Base-by-base conservation (phyloP, 1,140 invertebrate genomes). In the Thaumatotibia leucotreta region DNA sequence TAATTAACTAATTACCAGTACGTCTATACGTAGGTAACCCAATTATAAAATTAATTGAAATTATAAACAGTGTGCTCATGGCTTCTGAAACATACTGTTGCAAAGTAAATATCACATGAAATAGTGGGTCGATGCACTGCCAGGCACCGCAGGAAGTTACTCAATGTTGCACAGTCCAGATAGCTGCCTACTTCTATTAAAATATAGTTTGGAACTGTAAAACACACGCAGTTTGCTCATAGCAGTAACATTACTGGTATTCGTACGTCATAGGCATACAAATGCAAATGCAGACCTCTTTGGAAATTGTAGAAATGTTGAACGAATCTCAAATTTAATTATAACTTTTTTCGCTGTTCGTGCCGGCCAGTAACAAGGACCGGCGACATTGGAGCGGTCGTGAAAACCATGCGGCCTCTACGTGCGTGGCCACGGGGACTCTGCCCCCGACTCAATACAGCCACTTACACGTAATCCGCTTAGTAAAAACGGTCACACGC, bases 131-230 rank as follows among this genome's bases (percentile, higher is more conserved):
- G 66, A 74, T 72, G 72, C 58, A 70, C 72, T 76, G 67, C 52
- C 45, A 64, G 64, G 54, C 74, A 69, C 61, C 69, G 63, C 78
- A 80, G 76, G 72, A 78, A 75, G 65, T 80, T 80, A 61, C 70
- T 52, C 62, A 80, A 78, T 35, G 32, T 72, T 75, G 64, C 61
- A 68, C 64, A 61, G 35, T 68, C 35, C 8, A 68, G 52, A 62
- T 61, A 65, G 39, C 39, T 45, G 20, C 39, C 14, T 58, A 58
- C n/a, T n/a, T n/a, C n/a, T 58, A 58, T 58, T 58, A 58, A 58
- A 58, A 58, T 58, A 11, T 58, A 11, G 23, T 31, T 58, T 31
- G 52, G n/a, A n/a, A n/a, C n/a, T 58, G 52, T 27, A 31, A 17
- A 54, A 58, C 52, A 4, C n/a, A 9, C 29, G 24, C 29, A 11